These are phyloP conservation scores for Hypocryptadius cinnamomeus DNA, from an alignment of 2,113 vertebrate genomes.

Conservation along the genomic window DNA sequence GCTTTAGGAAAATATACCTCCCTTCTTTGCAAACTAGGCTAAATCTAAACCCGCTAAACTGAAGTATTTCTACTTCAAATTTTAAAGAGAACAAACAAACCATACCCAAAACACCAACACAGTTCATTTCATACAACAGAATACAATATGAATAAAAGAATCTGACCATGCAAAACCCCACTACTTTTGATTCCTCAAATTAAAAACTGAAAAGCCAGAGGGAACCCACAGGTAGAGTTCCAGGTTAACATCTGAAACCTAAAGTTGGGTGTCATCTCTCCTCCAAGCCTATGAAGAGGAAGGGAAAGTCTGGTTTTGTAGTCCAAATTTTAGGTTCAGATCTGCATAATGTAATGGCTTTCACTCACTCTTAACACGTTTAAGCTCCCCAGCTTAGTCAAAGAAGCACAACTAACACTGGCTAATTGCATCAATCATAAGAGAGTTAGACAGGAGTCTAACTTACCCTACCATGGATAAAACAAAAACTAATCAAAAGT, in stretches of 20 bases:
- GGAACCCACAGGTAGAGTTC: background rate
- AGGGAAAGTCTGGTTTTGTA: background rate
- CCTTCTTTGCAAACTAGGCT: background rate
- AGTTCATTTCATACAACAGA: background rate
- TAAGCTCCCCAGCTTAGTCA: background rate
- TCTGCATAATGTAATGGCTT: background rate
- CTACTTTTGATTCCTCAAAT: background rate
- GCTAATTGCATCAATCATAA: background rate
- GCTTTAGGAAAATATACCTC: background rate
- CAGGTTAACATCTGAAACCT: background rate
- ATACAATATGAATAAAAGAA: background rate
- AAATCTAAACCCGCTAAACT: background rate
- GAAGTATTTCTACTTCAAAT: background rate
- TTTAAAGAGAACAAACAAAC: background rate
- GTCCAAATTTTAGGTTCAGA: background rate
- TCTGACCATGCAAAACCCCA: accelerated
- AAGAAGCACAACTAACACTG: background rate
- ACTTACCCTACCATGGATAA: background rate
- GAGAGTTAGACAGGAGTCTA: background rate
- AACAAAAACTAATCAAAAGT: background rate
- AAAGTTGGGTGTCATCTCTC: accelerated
- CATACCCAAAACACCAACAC: background rate
- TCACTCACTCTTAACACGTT: background rate
- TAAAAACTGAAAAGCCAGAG: background rate
- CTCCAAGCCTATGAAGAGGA: background rate